A percentile compares a stretch with the other conserved stretches of the same genome.
These are phyloP conservation scores for Vespertilio murinus DNA, from an alignment of 2,797 vertebrate genomes.

Conservation along the genomic window DNA sequence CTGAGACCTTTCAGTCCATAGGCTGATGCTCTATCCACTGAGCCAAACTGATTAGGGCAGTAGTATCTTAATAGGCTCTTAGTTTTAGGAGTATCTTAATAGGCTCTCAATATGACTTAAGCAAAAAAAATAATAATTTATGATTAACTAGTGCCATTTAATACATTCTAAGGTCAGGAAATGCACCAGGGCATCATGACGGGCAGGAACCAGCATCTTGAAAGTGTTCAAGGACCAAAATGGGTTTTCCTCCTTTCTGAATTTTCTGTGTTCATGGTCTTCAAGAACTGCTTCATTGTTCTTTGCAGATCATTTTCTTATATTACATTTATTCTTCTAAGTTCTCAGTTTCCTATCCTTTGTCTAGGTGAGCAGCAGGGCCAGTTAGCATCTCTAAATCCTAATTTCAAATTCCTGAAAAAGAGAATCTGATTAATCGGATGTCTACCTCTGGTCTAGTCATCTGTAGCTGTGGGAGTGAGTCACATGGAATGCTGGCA, in stretches of 20 bases:
- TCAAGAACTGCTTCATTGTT: constrained; percentile 33
- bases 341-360: background rate
- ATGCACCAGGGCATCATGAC: background rate
- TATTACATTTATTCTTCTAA: background rate
- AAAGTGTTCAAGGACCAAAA: constrained; percentile 14
- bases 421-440: constrained; percentile 19
- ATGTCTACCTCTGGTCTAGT: background rate
- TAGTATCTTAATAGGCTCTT: constrained; percentile 12
- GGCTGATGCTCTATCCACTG: too few species aligned
- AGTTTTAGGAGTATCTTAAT: background rate
- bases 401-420: constrained; percentile 17
- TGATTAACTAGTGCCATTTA: constrained; percentile 26
- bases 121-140: background rate
- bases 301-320: constrained; percentile 26
- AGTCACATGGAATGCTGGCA: background rate
- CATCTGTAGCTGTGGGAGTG: background rate
- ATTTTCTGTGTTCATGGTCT: constrained; percentile 28
- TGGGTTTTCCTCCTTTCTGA: background rate
- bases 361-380: background rate
- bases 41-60: too few species aligned
- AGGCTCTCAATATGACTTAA: background rate
- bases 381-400: constrained; percentile 27
- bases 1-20: too few species aligned
- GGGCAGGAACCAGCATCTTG: background rate
- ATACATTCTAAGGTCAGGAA: background rate